A percentile compares a stretch with the other conserved stretches of the same genome.
Evolutionary conservation across 2,113 vertebrate species (phyloP).

Genomic region (Cisticola juncidis): DNA sequence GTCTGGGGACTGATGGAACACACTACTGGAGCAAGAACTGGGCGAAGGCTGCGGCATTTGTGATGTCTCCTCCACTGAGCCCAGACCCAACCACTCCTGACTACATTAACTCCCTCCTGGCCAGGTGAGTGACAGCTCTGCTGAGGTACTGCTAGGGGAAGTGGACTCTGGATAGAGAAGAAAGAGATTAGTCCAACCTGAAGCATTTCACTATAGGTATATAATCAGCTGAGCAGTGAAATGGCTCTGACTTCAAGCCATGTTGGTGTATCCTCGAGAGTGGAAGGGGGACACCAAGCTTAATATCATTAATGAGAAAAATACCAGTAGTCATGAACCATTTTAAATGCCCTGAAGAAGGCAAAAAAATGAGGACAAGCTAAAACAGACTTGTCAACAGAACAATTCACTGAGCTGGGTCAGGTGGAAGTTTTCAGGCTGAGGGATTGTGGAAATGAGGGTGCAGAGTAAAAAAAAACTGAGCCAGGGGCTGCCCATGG

Average conservation of each 20-base stretch:
- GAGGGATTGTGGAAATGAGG: not conserved
- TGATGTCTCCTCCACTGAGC: constrained; percentile 94
- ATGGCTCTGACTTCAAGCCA: not conserved
- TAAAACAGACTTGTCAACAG: not conserved
- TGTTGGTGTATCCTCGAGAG: not conserved
- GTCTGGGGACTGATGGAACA: constrained; percentile 93
- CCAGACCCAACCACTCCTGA: constrained; percentile 97
- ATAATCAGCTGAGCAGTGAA: not conserved
- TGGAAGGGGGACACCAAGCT: not conserved
- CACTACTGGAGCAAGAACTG: constrained; percentile 99
- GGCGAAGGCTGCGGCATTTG: constrained; percentile 96
- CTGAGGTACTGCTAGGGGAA: not conserved
- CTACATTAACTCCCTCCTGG: constrained; percentile 93
- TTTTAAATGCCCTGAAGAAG: not conserved
- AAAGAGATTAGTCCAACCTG: not conserved
- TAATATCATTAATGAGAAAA: not conserved
- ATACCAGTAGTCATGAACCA: not conserved
- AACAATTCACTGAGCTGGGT: not conserved
- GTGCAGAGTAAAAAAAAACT: not conserved
- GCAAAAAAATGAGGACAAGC: not conserved
- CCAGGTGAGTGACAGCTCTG: constrained; percentile 81
- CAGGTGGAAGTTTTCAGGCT: not conserved
- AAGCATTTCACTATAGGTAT: not conserved
- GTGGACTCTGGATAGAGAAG: not conserved
- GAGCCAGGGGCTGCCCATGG: accelerated